Evolutionary conservation across 2,113 vertebrate genomes (phyloP).

Genomic region (Antennarius striatus): DNA sequence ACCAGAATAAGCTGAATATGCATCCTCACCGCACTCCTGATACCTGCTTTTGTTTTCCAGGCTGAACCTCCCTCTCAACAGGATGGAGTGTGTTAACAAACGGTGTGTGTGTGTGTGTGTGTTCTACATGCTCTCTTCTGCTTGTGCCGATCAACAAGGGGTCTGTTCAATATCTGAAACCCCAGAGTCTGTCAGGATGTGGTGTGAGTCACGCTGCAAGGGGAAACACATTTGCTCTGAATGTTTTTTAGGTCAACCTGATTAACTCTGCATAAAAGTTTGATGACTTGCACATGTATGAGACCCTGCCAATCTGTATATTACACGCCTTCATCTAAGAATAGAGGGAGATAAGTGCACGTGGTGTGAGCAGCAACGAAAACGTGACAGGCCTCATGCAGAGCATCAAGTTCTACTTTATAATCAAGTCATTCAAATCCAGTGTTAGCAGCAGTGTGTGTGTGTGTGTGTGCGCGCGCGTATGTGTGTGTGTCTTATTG

Average conservation of each 20-base stretch:
- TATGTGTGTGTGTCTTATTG: too few relatives aligned
- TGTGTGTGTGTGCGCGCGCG: too few relatives aligned
- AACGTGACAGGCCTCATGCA: conserved; percentile 3
- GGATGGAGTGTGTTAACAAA: conserved; percentile 44
- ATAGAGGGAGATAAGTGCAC: background rate
- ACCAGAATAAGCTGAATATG: conserved; percentile 6
- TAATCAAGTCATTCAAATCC: background rate
- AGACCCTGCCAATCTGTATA: conserved; percentile 1
- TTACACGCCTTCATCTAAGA: background rate
- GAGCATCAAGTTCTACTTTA: background rate
- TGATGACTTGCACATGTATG: conserved; percentile 36
- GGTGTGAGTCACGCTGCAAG: conserved; percentile 35
- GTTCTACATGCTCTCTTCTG: conserved; percentile 26
- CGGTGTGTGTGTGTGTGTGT: conserved; percentile 48
- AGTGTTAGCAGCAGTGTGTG: background rate
- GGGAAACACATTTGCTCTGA: conserved; percentile 22
- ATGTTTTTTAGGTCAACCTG: conserved; percentile 54
- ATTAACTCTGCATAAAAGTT: conserved; percentile 40
- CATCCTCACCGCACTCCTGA: conserved; percentile 37
- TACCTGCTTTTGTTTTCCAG: conserved; percentile 50
- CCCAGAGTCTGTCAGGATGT: conserved; percentile 30
- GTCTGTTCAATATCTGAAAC: conserved; percentile 36
- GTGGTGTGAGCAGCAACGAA: background rate
- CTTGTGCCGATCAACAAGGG: conserved; percentile 37
- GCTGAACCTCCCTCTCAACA: conserved; percentile 47